Base-by-base conservation (phyloP, 2,113 vertebrate species). In the Manacus vitellinus region DNA sequence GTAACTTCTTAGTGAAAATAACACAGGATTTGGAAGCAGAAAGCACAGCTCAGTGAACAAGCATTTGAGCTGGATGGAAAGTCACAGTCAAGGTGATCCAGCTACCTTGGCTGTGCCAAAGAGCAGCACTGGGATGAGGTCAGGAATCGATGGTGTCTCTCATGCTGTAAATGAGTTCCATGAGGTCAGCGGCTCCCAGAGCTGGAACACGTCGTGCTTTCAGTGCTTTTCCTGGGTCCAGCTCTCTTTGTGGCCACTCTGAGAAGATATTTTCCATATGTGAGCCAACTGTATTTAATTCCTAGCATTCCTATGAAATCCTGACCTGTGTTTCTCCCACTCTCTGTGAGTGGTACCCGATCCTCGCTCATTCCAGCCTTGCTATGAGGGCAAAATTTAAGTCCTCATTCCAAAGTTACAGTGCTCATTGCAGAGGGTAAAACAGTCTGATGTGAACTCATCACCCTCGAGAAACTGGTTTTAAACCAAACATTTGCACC, bases 291-390 rank as follows among this genome's bases (percentile, higher is more conserved):
- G 47, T 61, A 51, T 49, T 37, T 62, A 16, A 70, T 80, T 74
- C 39, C 63, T 11, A 15, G 51, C 5, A 4, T 43, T 62, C 63
- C 47, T 51, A 2, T 2, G 30, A 47, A 82, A 51, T 46, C 35
- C 58, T 79, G 44, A 10, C 43, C 44, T 9, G 24, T 10, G 63
- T 51, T 71, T 49, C n/a, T 77, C 44, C 59, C 0, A 28, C 16
- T 4, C 8, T 10, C 8, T 12, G 2, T 2, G 2, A 87, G 70
- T 6, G 59, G 70, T 62, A 10, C 49, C 65, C 1, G 0, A 1
- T 43, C 46, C 54, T 68, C n/a, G 52, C 54, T 47, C 0, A 5
- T n/a, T 72, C 35, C 10, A 28, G 61, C 37, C 49, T 23, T 61
- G 2, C 41, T 72, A 31, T 23, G 30, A 22, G 47, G 14, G 14